These are phyloP conservation scores for Aurelia aurita DNA, from an alignment of 30 jellyfish, hydroid and myxozoan species.

Conservation along the genomic window DNA sequence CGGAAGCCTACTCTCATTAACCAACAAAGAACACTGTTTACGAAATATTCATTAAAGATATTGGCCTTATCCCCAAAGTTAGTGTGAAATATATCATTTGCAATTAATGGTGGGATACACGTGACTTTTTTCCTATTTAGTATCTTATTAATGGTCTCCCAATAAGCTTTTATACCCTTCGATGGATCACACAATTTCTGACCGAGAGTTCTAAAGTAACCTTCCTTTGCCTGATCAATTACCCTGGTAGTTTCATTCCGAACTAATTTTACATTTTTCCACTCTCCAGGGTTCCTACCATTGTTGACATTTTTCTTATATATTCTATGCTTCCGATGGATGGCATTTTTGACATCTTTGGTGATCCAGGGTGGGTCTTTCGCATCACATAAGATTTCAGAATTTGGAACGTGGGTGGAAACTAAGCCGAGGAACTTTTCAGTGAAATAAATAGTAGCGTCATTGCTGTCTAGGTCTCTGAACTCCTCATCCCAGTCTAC, in stretches of 20 bases:
- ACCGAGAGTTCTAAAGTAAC: constrained; percentile 23
- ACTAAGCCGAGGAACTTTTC: background rate
- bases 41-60: constrained; percentile 15
- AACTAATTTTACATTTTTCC: constrained; percentile 27
- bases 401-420: constrained; percentile 15
- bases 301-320: constrained; percentile 12
- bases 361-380: constrained; percentile 50
- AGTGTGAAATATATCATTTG: constrained; percentile 1
- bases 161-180: constrained; percentile 32
- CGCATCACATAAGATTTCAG: constrained; percentile 18
- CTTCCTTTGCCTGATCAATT: constrained; percentile 43
- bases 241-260: constrained; percentile 40
- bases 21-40: constrained; percentile 27
- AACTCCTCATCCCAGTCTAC: no score
- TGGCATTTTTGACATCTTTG: constrained; percentile 10
- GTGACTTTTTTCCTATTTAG: constrained; percentile 22
- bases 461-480: no score
- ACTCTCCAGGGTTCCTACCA: constrained; percentile 18
- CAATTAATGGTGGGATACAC: no score
- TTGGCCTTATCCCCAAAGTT: constrained; percentile 31
- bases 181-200: constrained; percentile 34
- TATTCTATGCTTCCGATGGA: constrained; percentile 42
- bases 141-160: constrained; percentile 38
- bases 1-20: no score
- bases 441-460: no score